Percentiles rank a stretch among this genome's conserved stretches.
Evolutionary conservation across 2,113 vertebrate species (phyloP).

Genomic region (Crotophaga sulcirostris): DNA sequence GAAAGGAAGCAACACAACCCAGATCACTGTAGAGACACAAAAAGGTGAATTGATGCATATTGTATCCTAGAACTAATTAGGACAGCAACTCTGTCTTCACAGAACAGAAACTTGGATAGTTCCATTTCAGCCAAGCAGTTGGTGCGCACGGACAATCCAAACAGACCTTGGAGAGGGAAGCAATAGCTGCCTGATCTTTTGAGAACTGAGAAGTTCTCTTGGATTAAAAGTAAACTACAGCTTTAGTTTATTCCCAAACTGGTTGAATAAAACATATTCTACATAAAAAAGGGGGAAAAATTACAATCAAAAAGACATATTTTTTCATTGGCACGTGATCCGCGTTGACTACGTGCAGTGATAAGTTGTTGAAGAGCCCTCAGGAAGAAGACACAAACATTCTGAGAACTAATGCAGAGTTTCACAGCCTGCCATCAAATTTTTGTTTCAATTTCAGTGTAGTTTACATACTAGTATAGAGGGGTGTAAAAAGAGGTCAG

Average conservation of each 20-base stretch:
- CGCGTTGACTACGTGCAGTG: neutral
- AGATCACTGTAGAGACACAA: neutral
- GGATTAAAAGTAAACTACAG: neutral
- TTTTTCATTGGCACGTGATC: neutral
- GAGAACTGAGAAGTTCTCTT: too few relatives aligned
- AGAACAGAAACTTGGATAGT: neutral
- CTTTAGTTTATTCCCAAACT: neutral
- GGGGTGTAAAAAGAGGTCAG: neutral
- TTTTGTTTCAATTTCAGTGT: neutral
- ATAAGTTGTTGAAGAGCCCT: neutral
- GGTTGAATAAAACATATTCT: neutral
- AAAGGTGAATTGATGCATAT: neutral
- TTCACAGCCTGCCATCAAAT: neutral
- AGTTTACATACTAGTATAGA: neutral
- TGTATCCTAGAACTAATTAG: neutral
- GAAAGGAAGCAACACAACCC: accelerated
- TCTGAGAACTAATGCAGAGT: neutral
- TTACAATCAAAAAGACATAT: accelerated
- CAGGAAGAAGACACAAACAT: neutral
- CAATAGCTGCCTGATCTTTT: too few relatives aligned
- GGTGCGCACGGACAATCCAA: accelerated
- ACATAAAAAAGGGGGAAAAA: neutral
- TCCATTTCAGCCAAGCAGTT: neutral
- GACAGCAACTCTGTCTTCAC: neutral
- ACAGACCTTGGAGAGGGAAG: neutral